Evolutionary conservation across 2,888 invertebrate species (phyloP).

Genomic region (Phortica okadai): DNA sequence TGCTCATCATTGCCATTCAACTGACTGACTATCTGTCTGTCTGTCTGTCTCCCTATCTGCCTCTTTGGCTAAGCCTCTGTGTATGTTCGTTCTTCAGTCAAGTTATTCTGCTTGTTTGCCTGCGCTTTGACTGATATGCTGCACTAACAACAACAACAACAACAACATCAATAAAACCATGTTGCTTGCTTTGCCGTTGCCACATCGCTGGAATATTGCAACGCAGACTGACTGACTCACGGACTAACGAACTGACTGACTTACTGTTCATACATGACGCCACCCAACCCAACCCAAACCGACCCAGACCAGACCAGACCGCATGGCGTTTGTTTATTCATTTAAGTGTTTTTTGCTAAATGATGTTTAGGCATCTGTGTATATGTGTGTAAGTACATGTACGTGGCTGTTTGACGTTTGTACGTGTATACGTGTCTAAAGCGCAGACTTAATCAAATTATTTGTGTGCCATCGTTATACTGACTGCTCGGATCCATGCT

Average conservation of each 20-base stretch:
- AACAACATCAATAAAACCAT: constrained; percentile 12
- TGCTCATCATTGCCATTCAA: constrained; percentile 3
- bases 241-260: not conserved
- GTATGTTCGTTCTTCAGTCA: not conserved
- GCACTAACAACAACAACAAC: constrained; percentile 31
- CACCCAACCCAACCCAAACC: not conserved
- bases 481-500: not conserved
- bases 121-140: constrained; percentile 57
- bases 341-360: constrained; percentile 12
- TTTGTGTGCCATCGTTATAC: constrained; percentile 9
- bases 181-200: constrained; percentile 12
- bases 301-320: not conserved
- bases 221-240: not conserved
- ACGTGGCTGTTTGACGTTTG: constrained; percentile 19
- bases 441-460: constrained; percentile 48
- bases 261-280: not conserved
- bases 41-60: not conserved
- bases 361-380: constrained; percentile 2
- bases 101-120: constrained; percentile 24
- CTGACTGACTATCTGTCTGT: not conserved
- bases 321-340: constrained; percentile 23
- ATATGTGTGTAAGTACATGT: not conserved
- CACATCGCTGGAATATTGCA: not conserved
- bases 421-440: constrained; percentile 1
- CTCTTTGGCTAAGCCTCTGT: not conserved